Conservation (phyloP, 2,888 invertebrate genomes). For the Campopleginae sp. region DNA sequence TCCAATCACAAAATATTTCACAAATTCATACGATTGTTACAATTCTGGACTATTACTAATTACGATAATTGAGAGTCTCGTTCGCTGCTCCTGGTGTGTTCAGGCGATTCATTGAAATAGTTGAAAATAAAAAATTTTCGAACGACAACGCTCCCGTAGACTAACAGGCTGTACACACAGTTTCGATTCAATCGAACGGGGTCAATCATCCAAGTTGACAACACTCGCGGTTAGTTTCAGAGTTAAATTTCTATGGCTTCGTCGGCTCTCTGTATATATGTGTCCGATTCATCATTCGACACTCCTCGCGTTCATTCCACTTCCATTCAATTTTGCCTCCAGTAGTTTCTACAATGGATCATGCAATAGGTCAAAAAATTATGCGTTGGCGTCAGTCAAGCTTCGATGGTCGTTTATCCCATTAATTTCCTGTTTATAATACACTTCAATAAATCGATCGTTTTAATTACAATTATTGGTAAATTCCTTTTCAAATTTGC, state of each 20-base stretch:
- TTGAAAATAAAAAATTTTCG: not conserved
- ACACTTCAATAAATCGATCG: not conserved
- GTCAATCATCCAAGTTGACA: slow-evolving; percentile 49
- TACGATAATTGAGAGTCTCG: not conserved
- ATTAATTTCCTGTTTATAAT: slow-evolving; percentile 15
- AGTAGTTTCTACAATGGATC: not conserved
- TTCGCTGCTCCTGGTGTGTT: not conserved
- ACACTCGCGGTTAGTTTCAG: slow-evolving; percentile 11
- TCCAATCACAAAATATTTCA: not conserved
- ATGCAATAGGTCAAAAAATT: slow-evolving; percentile 26
- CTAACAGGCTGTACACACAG: slow-evolving; percentile 23
- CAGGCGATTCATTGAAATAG: not conserved
- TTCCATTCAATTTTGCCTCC: not conserved
- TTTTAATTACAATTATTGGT: not conserved
- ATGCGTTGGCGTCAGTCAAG: slow-evolving; percentile 40
- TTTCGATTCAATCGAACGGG: slow-evolving; percentile 58
- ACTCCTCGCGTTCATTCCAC: slow-evolving; percentile 30
- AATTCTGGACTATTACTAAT: not conserved
- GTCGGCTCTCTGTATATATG: not conserved
- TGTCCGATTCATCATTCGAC: not conserved
- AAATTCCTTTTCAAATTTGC: not conserved
- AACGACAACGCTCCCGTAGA: slow-evolving; percentile 17
- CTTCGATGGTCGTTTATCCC: slow-evolving; percentile 15
- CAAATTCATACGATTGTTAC: not conserved
- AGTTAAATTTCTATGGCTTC: slow-evolving; percentile 30